Conservation (phyloP, 37 sponge, comb jelly and placozoan species). For the Halisarca cf. caerulea region DNA sequence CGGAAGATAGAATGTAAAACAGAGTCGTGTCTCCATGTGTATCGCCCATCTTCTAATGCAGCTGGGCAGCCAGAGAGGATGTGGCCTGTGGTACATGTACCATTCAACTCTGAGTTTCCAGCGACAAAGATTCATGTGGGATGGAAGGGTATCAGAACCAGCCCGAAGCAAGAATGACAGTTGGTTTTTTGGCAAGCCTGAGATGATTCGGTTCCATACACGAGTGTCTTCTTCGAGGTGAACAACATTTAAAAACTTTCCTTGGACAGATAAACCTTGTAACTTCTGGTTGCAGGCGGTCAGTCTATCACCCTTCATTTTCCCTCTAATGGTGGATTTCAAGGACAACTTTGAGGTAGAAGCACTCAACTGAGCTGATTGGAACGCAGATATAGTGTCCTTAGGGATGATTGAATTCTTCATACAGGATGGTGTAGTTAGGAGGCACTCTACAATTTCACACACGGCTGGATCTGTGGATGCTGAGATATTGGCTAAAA, state of each 20-base stretch:
- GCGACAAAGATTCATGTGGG: constrained; percentile 14
- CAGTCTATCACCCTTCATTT: background rate
- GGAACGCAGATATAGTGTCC: too few species aligned
- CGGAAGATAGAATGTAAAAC: background rate
- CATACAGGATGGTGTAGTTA: too few species aligned
- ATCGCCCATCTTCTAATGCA: constrained; percentile 14
- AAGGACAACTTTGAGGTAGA: too few species aligned
- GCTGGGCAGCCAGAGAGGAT: constrained; percentile 29
- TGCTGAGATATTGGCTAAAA: background rate
- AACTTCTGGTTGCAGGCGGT: background rate
- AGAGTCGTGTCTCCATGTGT: constrained; percentile 33
- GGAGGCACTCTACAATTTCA: too few species aligned
- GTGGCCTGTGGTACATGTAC: background rate
- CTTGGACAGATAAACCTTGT: background rate
- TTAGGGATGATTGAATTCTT: too few species aligned
- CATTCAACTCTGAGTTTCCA: background rate
- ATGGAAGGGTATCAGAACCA: constrained; percentile 30
- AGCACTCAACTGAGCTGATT: too few species aligned
- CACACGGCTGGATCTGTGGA: background rate
- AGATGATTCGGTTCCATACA: background rate
- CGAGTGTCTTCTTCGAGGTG: background rate
- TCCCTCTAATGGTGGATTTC: too few species aligned
- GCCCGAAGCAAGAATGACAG: background rate
- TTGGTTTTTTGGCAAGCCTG: background rate
- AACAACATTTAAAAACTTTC: background rate